Percentiles rank a stretch among this genome's conserved stretches.
Evolutionary conservation across 1,140 invertebrate genomes (phyloP).

Genomic region (Bombus ignitus): DNA sequence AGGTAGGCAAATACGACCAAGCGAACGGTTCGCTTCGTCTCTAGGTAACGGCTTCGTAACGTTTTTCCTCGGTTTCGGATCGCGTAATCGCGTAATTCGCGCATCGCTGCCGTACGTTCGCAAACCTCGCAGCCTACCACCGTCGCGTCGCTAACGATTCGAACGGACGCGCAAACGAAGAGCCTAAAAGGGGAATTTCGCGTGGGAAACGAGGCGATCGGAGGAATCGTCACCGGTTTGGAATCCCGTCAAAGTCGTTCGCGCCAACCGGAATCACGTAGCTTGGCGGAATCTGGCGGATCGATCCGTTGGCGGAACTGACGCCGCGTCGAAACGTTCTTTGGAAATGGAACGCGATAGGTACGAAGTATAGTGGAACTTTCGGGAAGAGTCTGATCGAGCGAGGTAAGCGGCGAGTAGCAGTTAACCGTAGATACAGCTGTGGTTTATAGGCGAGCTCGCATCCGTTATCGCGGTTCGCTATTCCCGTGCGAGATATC

Average conservation of each 20-base stretch:
- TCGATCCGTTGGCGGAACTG: no score
- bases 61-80: neutral
- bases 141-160: no score
- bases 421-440: neutral
- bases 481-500: neutral
- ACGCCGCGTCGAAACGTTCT: neutral
- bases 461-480: neutral
- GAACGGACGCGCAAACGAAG: no score
- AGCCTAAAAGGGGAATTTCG: no score
- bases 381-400: neutral
- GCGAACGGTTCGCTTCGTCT: constrained; percentile 7
- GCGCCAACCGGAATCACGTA: no score
- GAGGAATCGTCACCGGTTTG: no score
- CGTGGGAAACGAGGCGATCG: no score
- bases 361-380: neutral
- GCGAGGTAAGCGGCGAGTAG: neutral
- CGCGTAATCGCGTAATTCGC: neutral
- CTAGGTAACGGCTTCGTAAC: neutral
- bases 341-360: neutral
- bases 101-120: no score
- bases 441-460: neutral
- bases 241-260: no score
- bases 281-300: no score
- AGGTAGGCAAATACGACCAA: constrained; percentile 73
- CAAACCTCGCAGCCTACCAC: no score